Base-by-base conservation (phyloP, 2,113 vertebrate genomes). In the Anoura caudifer region DNA sequence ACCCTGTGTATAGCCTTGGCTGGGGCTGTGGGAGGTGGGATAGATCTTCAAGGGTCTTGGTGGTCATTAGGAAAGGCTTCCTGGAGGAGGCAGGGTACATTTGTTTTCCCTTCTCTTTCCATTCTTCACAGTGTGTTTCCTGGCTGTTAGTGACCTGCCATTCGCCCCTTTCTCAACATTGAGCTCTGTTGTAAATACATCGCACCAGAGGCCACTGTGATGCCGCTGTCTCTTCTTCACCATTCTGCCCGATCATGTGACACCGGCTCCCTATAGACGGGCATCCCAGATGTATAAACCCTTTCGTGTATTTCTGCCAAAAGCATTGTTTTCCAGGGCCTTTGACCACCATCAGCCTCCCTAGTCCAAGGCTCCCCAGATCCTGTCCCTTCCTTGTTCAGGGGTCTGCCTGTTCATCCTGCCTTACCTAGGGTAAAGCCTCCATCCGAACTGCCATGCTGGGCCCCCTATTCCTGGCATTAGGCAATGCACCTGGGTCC, bases 131-230 rank as follows among this genome's bases (percentile, higher is more conserved):
- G 99, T 73, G 98, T 98, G 96, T 99, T 98, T 97, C 98, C 98
- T 98, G 98, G 98, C 96, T 99, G 98, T 98, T 99, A 99, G 98
- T 98, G 97, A 92, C 97, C 98, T 87, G 97, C 52, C 89, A 19
- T 97, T 95, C 45, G 6, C 38, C 56, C 79, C 24, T 73, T 73
- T 95, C 96, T 96, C 98, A 97, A 95, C 98, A 97, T 98, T 86
- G 95, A 98, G 92, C 98, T 98, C 96, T 95, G 82, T 98, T 99
- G 98, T 99, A 99, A 98, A 99, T 98, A 98, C 98, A 97, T 97
- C 96, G 96, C 98, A 98, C 98, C 98, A 98, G 98, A 98, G 97
- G 98, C 98, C 98, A 98, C 98, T 98, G 98, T 98, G 98, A 98
- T 97, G 98, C 98, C 98, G 85, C 98, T 98, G 97, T 98, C 92